These are phyloP conservation scores for Oophaga sylvatica DNA, from an alignment of 2,797 vertebrate genomes.

Conservation along the genomic window DNA sequence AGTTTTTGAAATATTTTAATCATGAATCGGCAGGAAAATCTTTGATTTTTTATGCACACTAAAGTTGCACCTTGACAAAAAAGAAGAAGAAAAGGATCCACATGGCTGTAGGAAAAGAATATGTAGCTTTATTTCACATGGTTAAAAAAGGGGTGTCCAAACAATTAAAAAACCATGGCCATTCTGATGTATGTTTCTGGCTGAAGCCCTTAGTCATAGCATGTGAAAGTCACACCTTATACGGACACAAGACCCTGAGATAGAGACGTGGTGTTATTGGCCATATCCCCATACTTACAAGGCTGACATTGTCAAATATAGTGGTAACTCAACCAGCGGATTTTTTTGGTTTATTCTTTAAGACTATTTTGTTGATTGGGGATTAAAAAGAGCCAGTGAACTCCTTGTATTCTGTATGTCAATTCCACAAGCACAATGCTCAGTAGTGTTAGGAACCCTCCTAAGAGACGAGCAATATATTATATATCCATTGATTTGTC, in stretches of 20 bases:
- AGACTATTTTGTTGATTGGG: not conserved
- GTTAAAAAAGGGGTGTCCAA: no score
- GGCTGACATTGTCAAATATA: not conserved
- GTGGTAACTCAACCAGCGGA: not conserved
- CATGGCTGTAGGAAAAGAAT: no score
- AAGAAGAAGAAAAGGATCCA: no score
- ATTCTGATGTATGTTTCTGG: no score
- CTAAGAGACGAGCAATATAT: not conserved
- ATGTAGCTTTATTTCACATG: no score
- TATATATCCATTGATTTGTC: constrained; percentile 3
- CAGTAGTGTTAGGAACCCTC: not conserved
- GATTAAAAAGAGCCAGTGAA: not conserved
- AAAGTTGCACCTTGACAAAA: no score
- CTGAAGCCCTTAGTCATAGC: no score
- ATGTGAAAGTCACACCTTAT: no score
- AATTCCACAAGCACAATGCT: not conserved
- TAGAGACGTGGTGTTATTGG: not conserved
- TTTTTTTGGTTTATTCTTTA: not conserved
- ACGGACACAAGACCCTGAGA: not conserved
- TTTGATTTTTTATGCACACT: no score
- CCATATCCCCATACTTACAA: not conserved
- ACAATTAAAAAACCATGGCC: no score
- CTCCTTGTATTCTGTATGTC: not conserved
- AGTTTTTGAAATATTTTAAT: no score
- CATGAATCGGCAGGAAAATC: no score